Base-by-base conservation (phyloP, 2,888 invertebrate species). In the Scelioninae gen. 2 region DNA sequence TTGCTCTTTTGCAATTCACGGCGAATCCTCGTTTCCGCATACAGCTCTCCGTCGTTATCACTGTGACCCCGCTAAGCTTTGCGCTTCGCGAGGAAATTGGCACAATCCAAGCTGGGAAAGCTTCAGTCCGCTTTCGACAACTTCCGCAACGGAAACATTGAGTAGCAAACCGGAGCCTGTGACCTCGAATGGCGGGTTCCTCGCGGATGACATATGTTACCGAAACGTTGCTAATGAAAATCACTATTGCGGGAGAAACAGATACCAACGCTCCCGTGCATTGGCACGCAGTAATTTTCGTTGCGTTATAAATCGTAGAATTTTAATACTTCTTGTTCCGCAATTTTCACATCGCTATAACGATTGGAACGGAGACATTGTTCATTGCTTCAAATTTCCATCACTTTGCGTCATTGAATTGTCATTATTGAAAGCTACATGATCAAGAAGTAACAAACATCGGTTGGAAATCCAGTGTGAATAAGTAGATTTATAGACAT, bases 121-220 rank as follows among this genome's bases (percentile, higher is more conserved):
- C 73, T 73, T 68, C 63, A 48, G 63, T 73, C n/a, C 63, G 73
- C 57, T 73, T 68, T 68, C 73, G 63, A 68, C 68, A 63, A 73
- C 68, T 73, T 73, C 68, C 73, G 68, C 73, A 68, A 58, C 73
- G 73, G 73, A 73, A 73, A 63, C 73, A 61, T 63, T 61, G 68
- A 73, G 63, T 46, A 72, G 67, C 67, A 61, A 67, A 73, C 48
- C 68, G 37, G 48, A 73, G 61, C 63, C 61, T 55, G 61, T 55
- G 55, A 41, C 64, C 25, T 37, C 60, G 25, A 53, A 60, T 65
- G 41, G 43, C 43, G 43, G 52, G 58, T 31, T 46, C 55, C 18
- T 35, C 39, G 57, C 45, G 43, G 52, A 64, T 63, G 63, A 57
- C 63, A 61, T 63, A 39, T 52, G 63, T 41, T 31, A 37, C 52